Evolutionary conservation across 2,888 invertebrate genomes (phyloP).

Genomic region (Agrenia bidenticulata): DNA sequence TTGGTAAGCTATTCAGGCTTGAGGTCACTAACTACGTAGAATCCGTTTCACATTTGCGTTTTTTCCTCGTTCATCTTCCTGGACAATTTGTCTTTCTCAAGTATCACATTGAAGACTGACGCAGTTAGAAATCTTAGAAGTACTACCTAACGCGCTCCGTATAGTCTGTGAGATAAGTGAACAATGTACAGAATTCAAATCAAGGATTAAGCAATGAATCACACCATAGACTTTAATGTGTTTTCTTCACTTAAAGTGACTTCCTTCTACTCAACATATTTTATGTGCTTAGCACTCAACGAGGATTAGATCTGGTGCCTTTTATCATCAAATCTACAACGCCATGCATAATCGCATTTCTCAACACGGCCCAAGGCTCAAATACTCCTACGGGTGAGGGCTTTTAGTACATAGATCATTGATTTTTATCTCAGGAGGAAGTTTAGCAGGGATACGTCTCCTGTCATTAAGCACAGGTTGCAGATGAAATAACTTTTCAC

Average conservation of each 20-base stretch:
- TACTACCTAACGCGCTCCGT: background rate
- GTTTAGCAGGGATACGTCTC: too few species aligned
- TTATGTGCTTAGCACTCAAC: conserved; percentile 21
- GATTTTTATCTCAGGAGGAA: too few species aligned
- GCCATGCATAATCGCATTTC: too few species aligned
- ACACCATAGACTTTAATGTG: conserved; percentile 4
- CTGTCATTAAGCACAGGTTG: too few species aligned
- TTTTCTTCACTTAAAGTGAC: conserved; percentile 17
- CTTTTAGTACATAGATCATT: too few species aligned
- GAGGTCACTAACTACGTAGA: background rate
- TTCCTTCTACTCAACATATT: conserved; percentile 3
- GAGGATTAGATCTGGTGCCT: conserved; percentile 3
- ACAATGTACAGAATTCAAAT: conserved; percentile 13
- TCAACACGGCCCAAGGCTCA: too few species aligned
- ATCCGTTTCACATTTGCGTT: background rate
- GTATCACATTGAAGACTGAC: too few species aligned
- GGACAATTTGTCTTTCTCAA: background rate
- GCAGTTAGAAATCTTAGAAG: too few species aligned
- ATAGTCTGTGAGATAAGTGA: background rate
- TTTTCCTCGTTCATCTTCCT: background rate
- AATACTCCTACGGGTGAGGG: too few species aligned
- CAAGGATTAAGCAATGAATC: conserved; percentile 9
- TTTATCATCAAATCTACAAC: background rate
- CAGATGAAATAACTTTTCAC: too few species aligned
- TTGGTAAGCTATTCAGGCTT: conserved; percentile 62